Evolutionary conservation across 35 echinoderm and acorn worm genomes (phyloP), one percentile per base, ranked within the genome.

Genomic region (Stichopus chloronotus): DNA sequence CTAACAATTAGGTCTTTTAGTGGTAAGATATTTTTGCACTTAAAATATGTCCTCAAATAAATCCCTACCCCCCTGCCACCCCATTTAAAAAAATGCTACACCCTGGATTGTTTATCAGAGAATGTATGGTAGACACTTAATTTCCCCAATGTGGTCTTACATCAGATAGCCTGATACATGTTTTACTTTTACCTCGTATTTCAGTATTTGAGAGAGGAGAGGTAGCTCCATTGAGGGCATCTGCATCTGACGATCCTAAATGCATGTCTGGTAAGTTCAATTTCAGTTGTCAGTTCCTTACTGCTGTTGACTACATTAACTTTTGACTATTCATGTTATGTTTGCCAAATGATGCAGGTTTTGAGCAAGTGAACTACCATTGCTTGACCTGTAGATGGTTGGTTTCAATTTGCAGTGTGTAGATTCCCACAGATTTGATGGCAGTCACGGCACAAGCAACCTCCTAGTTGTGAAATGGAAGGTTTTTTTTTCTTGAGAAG

Each of bases 131-230:
- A 71, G 65, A 71, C 65, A 71, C 65, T 71, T 13, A 4, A 71
- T 71, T 71, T 71, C 65, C 65, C 1, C 65, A 71, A 71, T 71
- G 4, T 71, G 65, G n/a, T n/a, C 65, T 71, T n/a, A 76, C 10
- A 76, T 76, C 72, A 76, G 7, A 76, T 76, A 76, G 72, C 72
- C 72, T 76, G 19, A 76, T 76, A 76, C 7, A 76, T 76, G 72
- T 76, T 76, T 76, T 76, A 76, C 72, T 76, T 76, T 17, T 76
- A 76, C 72, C 72, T 76, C 72, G 10, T 76, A 76, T 76, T 76
- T 76, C 72, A 76, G 72, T 76, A 21, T 76, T 76, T 76, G 72
- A 76, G 7, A 1, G 72, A 76, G 72, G 16, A 76, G 72, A 76
- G 72, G 8, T 76, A 76, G 72, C 72, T 76, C 72, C 72, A 11